A percentile compares a stretch with the other conserved stretches of the same genome.
Evolutionary conservation across 2,113 vertebrate genomes (phyloP).

Genomic region (Hippopotamus amphibius): DNA sequence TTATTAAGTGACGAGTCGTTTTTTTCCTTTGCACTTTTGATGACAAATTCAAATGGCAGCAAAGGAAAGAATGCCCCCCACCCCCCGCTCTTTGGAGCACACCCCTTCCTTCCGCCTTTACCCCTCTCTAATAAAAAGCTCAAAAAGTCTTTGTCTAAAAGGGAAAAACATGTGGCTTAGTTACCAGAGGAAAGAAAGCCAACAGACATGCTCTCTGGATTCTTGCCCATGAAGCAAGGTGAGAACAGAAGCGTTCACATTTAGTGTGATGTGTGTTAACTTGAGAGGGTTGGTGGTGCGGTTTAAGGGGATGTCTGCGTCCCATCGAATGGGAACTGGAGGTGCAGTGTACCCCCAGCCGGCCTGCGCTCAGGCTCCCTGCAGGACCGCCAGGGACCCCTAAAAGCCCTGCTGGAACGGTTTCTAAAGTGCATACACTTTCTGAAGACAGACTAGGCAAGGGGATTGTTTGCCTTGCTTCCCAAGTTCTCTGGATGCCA

Average conservation of each 20-base stretch:
- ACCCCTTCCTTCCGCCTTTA: neutral
- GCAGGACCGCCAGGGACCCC: neutral
- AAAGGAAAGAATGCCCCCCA: neutral
- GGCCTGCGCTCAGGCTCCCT: accelerated
- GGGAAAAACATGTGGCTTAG: neutral
- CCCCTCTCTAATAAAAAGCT: neutral
- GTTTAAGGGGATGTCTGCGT: neutral
- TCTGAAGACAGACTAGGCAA: neutral
- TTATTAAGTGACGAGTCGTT: constrained; percentile 59
- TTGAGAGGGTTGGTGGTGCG: neutral
- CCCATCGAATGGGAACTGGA: neutral
- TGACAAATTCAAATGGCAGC: neutral
- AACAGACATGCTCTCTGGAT: neutral
- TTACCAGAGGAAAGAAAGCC: neutral
- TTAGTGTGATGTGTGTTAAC: neutral
- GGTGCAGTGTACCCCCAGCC: accelerated
- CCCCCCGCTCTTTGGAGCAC: neutral
- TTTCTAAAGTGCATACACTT: neutral
- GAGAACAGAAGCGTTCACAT: neutral
- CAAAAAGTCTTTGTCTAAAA: constrained; percentile 25
- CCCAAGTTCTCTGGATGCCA: neutral
- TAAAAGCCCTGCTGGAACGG: neutral
- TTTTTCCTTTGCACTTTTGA: constrained; percentile 13
- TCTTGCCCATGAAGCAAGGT: constrained; percentile 28
- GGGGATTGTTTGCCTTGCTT: neutral